Base-by-base conservation (phyloP, 2,888 invertebrate genomes). In the Caenorhabditis doughertyi region DNA sequence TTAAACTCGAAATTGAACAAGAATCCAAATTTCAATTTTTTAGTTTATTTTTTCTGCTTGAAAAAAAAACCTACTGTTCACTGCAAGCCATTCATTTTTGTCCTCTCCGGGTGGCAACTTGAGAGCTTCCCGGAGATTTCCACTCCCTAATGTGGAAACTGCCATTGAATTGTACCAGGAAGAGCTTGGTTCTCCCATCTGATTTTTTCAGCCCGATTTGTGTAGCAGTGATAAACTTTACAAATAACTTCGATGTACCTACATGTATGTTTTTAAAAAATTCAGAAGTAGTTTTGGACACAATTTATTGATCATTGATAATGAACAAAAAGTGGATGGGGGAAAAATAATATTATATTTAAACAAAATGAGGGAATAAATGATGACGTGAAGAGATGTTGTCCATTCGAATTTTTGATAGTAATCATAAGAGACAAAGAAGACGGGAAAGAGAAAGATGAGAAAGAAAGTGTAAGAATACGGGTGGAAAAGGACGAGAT, bases 51-150 rank as follows among this genome's bases (percentile, higher is more conserved):
- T n/a, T 3, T 5, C 11, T 16, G n/a, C 32, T 68, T 55, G 16
- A 2, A 67, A 35, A 42, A 47, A 58, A 35, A 94, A 96, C 95
- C 93, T 97, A 90, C 98, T 98, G 92, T 99, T 99, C 56, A 99
- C 98, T 72, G 99, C 99, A 51, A 99, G 97, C 99, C 99, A 99
- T 94, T 99, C 99, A 92, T 99, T 98, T 85, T 97, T 94, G 93
- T 99, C 99, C 93, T 99, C 99, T 44, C 99, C 98, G 93, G 98
- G 58, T 9, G 86, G 86, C n/a, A 86, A 65, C 55, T 82, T 95
- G 72, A 99, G 98, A 55, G 98, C 99, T 84, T 97, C 94, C 84
- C 98, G 94, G 87, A 99, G 94, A 94, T 98, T 98, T 27, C 98
- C 98, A 58, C 97, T 98, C 76, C 98, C 99, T 53, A 99, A 94